Base-by-base conservation (phyloP, 2,888 invertebrate species). In the Anticlea derivata region DNA sequence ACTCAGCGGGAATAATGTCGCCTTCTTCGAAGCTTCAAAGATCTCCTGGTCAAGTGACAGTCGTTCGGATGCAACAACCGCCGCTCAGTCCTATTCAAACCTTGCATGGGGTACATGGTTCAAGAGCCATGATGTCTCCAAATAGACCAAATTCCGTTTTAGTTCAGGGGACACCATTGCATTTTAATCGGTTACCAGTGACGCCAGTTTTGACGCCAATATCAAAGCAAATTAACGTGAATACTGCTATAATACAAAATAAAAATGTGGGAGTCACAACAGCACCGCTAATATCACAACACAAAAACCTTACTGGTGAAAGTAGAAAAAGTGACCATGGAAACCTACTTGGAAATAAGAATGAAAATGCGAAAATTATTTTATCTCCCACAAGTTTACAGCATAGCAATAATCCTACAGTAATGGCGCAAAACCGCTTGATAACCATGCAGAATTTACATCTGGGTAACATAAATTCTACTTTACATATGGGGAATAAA, bases 171-270 rank as follows among this genome's bases (percentile, higher is more conserved):
- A 56, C 84, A 7, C 83, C 88, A 6, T 70, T 90, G 47, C 88
- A 91, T 67, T 86, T 92, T 50, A 93, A 90, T 65, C 76, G 93
- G 35, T 75, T 93, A 50, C 92, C 93, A 20, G 91, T 92, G 30
- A 91, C 92, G 13, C 91, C 93, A 27, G 90, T 93, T 17, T 78
- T 93, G 63, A 78, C 92, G 7, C 89, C 91, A 20, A 92, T 92
- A 62, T 83, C 93, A 4, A 93, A 93, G 75, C 92, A 92, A 55
- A 68, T 92, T 26, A 92, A 85, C 71, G 73, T 90, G 0, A 89
- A 86, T 46, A 92, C 90, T 49, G 75, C 86, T 26, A 69, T 82
- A 41, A 84, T 81, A 45, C 86, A 84, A 66, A 83, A 77, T 61
- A 90, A 87, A 70, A 65, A 62, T 17, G 72, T 78, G 5, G 66